A percentile compares a stretch with the other conserved stretches of the same genome.
Evolutionary conservation across 1,140 invertebrate genomes (phyloP).

Genomic region (Druon quercuslanigerum): DNA sequence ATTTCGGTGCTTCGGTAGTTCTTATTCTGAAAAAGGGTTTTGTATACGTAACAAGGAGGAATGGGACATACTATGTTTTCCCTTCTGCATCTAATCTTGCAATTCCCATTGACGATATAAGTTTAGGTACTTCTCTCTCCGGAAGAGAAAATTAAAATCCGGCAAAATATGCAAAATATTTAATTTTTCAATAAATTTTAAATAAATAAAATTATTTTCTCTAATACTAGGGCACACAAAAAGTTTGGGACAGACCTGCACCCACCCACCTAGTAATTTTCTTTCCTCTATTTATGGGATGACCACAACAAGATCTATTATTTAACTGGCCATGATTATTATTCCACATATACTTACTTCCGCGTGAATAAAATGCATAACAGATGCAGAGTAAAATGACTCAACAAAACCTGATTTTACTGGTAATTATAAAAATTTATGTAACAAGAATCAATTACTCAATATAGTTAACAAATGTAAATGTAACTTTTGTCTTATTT

Average conservation of each 20-base stretch:
- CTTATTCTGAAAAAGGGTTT: too few species aligned
- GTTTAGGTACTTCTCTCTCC: too few species aligned
- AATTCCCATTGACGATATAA: too few species aligned
- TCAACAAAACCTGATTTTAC: neutral
- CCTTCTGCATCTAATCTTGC: too few species aligned
- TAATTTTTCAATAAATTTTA: too few species aligned
- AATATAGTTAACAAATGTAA: conserved; percentile 4
- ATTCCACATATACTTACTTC: neutral
- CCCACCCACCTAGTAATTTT: neutral
- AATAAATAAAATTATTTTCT: neutral
- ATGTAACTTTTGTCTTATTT: neutral
- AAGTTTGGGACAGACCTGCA: neutral
- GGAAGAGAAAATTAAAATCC: too few species aligned
- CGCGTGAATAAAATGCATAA: neutral
- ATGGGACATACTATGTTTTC: too few species aligned
- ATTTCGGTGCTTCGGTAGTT: too few species aligned
- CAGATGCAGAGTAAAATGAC: neutral
- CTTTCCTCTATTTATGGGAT: neutral
- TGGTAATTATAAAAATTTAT: neutral
- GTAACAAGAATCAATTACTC: neutral
- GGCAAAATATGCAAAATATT: too few species aligned
- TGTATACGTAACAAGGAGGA: too few species aligned
- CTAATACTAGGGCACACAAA: neutral
- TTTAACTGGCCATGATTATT: conserved; percentile 11
- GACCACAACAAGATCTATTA: conserved; percentile 18